A percentile compares a stretch with the other conserved stretches of the same genome.
Evolutionary conservation across 2,888 invertebrate genomes (phyloP).

Genomic region (Temnothorax rugatulus): DNA sequence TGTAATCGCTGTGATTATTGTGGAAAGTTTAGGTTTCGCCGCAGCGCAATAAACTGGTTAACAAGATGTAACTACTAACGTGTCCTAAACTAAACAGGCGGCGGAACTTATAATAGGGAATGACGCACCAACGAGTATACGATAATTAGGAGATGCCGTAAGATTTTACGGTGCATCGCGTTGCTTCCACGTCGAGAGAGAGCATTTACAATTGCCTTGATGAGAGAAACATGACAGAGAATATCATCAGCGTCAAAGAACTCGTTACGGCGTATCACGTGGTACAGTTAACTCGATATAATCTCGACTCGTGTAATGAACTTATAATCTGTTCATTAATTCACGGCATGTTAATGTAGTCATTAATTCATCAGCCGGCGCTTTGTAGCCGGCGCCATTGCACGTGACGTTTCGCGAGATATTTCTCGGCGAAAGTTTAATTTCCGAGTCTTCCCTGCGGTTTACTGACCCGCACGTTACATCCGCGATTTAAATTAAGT

Average conservation of each 20-base stretch:
- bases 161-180: slow-evolving; percentile 30
- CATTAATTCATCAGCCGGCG: slow-evolving; percentile 41
- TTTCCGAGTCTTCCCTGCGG: slow-evolving; percentile 28
- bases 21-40: slow-evolving; percentile 18
- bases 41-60: slow-evolving; percentile 26
- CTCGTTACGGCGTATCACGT: slow-evolving; percentile 6
- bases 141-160: slow-evolving; percentile 38
- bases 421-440: slow-evolving; percentile 48
- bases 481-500: slow-evolving; percentile 48
- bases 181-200: slow-evolving; percentile 21
- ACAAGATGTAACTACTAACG: slow-evolving; percentile 42
- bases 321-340: slow-evolving; percentile 40
- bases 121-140: neutral
- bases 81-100: slow-evolving; percentile 39
- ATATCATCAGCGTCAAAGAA: slow-evolving; percentile 33
- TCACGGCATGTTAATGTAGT: slow-evolving; percentile 43
- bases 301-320: slow-evolving; percentile 42
- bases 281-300: slow-evolving; percentile 25
- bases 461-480: neutral
- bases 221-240: neutral
- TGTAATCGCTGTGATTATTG: slow-evolving; percentile 15
- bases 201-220: slow-evolving; percentile 8
- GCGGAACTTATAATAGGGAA: slow-evolving; percentile 53
- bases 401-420: slow-evolving; percentile 21
- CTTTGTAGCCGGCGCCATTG: slow-evolving; percentile 33